Conservation (phyloP, 1,140 invertebrate genomes). For the Cecropterus lyciades region DNA sequence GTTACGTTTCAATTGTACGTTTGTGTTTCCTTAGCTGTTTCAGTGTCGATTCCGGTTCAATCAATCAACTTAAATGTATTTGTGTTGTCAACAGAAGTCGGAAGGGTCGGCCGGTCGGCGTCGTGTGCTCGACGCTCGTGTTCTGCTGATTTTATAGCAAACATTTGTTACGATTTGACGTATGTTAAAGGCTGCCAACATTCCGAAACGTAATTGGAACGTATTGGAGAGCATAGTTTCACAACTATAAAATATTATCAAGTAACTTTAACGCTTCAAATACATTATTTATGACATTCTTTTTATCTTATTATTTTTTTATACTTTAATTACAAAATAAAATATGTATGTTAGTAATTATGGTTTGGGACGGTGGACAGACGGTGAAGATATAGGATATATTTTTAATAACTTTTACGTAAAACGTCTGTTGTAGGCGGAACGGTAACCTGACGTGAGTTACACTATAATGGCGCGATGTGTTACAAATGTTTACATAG, state of each 20-base stretch:
- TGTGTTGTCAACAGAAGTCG: constrained; percentile 20
- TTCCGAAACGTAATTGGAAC: neutral
- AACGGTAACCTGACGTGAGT: constrained; percentile 47
- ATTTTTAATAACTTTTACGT: too few relatives aligned
- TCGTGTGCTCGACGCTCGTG: constrained; percentile 18
- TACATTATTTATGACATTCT: too few relatives aligned
- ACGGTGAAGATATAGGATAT: too few relatives aligned
- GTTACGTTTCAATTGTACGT: constrained; percentile 3
- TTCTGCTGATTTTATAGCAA: constrained; percentile 48
- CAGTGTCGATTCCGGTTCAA: constrained; percentile 39
- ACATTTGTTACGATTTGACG: constrained; percentile 43
- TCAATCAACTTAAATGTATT: constrained; percentile 49
- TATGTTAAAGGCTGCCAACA: constrained; percentile 3
- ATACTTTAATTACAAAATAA: too few relatives aligned
- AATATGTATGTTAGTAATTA: too few relatives aligned
- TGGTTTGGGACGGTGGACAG: too few relatives aligned
- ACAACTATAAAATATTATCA: neutral
- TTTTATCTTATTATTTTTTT: too few relatives aligned
- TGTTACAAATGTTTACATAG: constrained; percentile 60
- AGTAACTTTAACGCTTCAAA: too few relatives aligned
- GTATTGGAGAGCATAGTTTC: neutral
- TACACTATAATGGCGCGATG: constrained; percentile 59
- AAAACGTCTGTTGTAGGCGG: neutral
- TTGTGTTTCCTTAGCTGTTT: neutral
- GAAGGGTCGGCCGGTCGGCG: constrained; percentile 3